A percentile compares a stretch with the other conserved stretches of the same genome.
Evolutionary conservation across 2,113 vertebrate genomes (phyloP).

Genomic region (Kryptolebias marmoratus): DNA sequence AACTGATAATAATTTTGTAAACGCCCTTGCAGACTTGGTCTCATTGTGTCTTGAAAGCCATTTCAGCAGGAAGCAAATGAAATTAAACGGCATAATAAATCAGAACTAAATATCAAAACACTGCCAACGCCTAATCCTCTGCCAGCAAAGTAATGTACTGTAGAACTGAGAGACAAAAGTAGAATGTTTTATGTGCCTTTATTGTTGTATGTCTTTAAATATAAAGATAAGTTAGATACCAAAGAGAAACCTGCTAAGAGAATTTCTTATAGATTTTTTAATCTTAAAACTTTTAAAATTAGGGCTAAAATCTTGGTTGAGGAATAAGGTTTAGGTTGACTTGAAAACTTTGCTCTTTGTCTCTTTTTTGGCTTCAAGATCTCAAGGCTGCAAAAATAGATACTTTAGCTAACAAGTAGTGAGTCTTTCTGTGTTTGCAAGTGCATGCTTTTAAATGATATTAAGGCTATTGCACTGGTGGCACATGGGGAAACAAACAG

Average conservation of each 20-base stretch:
- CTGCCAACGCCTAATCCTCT: constrained; percentile 23
- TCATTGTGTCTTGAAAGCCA: not conserved
- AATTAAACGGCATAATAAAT: constrained; percentile 67
- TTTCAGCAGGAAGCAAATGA: constrained; percentile 50
- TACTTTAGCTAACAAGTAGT: too few species aligned
- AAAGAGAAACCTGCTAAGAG: not conserved
- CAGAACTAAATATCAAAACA: constrained; percentile 63
- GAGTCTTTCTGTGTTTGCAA: too few species aligned
- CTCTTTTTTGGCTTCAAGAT: too few species aligned
- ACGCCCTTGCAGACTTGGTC: constrained; percentile 22
- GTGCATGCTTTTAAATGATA: too few species aligned
- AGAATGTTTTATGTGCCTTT: not conserved
- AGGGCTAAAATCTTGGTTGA: not conserved
- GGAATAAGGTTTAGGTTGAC: not conserved
- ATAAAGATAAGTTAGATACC: not conserved
- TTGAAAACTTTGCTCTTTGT: too few species aligned
- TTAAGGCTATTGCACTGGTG: too few species aligned
- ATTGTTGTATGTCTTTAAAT: not conserved
- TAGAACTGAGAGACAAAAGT: not conserved
- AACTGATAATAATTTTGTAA: constrained; percentile 7
- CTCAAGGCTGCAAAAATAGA: too few species aligned
- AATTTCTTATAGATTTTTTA: not conserved
- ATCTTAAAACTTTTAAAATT: not conserved
- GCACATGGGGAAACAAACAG: too few species aligned
- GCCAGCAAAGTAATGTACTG: constrained; percentile 2